Evolutionary conservation across 2,888 invertebrate species (phyloP).

Genomic region (Dolichopus griseipennis): DNA sequence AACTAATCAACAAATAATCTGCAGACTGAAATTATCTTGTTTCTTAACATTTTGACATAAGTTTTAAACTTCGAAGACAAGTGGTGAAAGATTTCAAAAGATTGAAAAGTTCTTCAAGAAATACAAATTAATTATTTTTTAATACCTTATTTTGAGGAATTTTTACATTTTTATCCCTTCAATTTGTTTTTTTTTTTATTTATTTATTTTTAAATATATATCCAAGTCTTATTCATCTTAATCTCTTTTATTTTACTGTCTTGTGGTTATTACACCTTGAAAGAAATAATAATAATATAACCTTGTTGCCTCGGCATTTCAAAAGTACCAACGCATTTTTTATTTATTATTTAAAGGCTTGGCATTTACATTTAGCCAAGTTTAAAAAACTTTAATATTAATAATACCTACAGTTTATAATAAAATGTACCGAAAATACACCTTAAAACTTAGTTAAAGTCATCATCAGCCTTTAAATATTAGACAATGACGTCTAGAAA

Average conservation of each 20-base stretch:
- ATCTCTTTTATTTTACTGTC: too few species aligned
- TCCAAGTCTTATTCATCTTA: background rate
- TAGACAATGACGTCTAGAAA: background rate
- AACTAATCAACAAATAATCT: too few species aligned
- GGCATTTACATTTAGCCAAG: too few species aligned
- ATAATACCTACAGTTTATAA: too few species aligned
- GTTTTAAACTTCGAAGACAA: background rate
- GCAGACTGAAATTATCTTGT: too few species aligned
- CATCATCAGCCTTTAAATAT: background rate
- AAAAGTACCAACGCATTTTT: background rate
- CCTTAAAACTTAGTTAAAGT: background rate
- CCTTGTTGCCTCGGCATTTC: background rate
- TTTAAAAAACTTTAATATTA: too few species aligned
- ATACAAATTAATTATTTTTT: too few species aligned
- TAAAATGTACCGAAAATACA: background rate
- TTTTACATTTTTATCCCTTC: background rate
- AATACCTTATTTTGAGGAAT: too few species aligned
- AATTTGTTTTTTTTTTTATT: background rate
- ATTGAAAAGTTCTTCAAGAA: background rate
- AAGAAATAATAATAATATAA: background rate
- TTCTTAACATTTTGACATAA: too few species aligned
- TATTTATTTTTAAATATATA: too few species aligned
- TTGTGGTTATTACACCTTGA: background rate
- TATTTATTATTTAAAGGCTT: too few species aligned
- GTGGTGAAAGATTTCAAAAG: background rate